Evolutionary conservation across 2,888 invertebrate genomes (phyloP).

Genomic region (Falcaria lacertinaria): DNA sequence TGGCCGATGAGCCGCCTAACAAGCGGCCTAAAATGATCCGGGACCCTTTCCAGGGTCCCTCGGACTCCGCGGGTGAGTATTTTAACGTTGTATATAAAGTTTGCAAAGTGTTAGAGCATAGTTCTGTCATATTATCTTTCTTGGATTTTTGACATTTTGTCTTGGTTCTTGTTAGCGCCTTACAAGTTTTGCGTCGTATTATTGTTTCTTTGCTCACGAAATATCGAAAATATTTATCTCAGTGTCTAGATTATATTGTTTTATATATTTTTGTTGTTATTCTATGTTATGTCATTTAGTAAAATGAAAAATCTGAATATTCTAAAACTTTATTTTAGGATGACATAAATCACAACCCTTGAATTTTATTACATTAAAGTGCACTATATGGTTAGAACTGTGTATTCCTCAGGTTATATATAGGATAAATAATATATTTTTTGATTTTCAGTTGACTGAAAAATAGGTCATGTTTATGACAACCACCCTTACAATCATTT

Average conservation of each 20-base stretch:
- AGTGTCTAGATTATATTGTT: constrained; percentile 9
- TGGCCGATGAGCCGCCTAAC: constrained; percentile 98
- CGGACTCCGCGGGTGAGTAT: constrained; percentile 88
- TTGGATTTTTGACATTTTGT: constrained; percentile 71
- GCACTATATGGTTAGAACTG: too few relatives aligned
- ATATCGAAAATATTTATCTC: constrained; percentile 17
- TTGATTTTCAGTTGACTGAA: neutral
- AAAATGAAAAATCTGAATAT: constrained; percentile 13
- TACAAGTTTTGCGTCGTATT: constrained; percentile 75
- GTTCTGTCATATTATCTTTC: constrained; percentile 72
- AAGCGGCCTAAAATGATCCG: constrained; percentile 96
- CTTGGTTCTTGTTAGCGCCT: constrained; percentile 69
- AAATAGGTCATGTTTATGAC: neutral
- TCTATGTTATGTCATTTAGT: constrained; percentile 26
- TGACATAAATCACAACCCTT: too few relatives aligned
- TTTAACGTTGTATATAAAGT: constrained; percentile 57
- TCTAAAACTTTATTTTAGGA: neutral
- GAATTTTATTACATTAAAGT: too few relatives aligned
- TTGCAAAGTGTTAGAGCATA: constrained; percentile 53
- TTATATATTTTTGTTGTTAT: constrained; percentile 7
- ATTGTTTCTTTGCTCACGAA: constrained; percentile 42
- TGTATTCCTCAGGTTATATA: too few relatives aligned
- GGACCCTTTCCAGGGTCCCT: constrained; percentile 89
- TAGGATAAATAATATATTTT: neutral
- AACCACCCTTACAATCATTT: too few relatives aligned